Percentiles rank a stretch among this genome's conserved stretches.
Conservation (phyloP, 2,113 vertebrate species). For the Siphamia tubifer region DNA sequence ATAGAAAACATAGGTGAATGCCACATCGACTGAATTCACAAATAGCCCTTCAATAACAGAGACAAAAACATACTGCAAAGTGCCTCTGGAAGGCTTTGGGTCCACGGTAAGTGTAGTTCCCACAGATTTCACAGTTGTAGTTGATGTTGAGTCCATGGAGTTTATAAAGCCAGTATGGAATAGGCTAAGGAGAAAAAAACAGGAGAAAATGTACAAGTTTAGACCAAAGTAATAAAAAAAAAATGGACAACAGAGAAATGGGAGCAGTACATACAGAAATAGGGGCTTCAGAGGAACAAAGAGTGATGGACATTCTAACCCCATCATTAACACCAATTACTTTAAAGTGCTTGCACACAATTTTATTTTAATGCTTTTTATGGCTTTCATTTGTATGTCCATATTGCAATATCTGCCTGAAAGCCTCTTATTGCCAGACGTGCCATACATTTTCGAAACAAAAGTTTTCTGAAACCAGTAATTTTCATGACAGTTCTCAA, state of each 20-base stretch:
- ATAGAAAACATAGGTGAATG: not conserved
- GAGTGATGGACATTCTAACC: no score
- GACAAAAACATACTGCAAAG: conserved; percentile 54
- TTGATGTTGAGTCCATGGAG: conserved; percentile 97
- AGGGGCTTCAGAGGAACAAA: no score
- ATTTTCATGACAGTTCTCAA: no score
- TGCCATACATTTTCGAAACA: no score
- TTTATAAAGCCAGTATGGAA: conserved; percentile 97
- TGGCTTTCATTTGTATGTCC: no score
- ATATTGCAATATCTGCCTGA: no score
- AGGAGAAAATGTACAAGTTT: not conserved
- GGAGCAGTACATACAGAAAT: no score
- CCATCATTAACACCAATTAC: no score
- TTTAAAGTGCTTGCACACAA: no score
- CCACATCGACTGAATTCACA: not conserved
- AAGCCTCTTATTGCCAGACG: no score
- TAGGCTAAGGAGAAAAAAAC: conserved; percentile 81
- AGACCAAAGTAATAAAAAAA: not conserved
- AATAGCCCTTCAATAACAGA: not conserved
- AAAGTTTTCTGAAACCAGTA: no score
- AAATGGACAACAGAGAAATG: not conserved
- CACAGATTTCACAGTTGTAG: conserved; percentile 99
- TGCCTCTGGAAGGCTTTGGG: conserved; percentile 96
- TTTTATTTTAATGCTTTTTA: no score
- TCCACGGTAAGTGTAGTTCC: conserved; percentile 97